Base-by-base conservation (phyloP, 1,140 invertebrate species). In the Nephotettix cincticeps region DNA sequence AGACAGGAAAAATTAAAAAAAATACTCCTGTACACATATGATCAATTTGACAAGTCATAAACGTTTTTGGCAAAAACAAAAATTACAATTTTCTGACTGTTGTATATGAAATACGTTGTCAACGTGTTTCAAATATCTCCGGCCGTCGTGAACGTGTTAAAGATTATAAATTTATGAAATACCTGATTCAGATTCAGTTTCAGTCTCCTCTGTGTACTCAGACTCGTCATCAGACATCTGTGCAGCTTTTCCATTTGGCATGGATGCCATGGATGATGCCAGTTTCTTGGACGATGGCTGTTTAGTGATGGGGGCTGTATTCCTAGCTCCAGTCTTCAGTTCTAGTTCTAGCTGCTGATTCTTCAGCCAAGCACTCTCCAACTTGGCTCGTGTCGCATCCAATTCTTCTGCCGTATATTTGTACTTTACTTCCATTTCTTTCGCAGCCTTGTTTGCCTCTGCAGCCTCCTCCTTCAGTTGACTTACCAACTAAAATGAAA, bases 351-450 rank as follows among this genome's bases (percentile, higher is more conserved):
- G 80, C 76, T 90, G 83, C 56, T 88, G 83, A 74, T 93, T 93
- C 79, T 88, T 88, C 76, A 89, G 86, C 77, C 89, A 92, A 69
- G 89, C 84, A 81, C 93, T 92, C 79, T 94, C 93, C 45, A 94
- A 81, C 77, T 93, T 91, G 21, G 86, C 86, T 79, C 90, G 87
- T 0, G 89, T 87, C 36, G 88, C 87, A 71, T 94, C 91, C 70
- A 93, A 85, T 80, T 93, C 87, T 75, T 93, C 90, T 1, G 89
- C 87, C 2, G 87, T 87, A 73, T 86, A 84, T 40, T 90, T 86
- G 78, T 89, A 94, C 76, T 93, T 91, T 75, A 89, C 88, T 76
- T 94, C 91, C 72, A 93, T 85, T 77, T 91, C 89, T 77, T 94
- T 92, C 0, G 90, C 89, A 21, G 88, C 88, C 76, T 90, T 90